These are phyloP conservation scores for Spodoptera litura DNA, from an alignment of 1,140 invertebrate species.

Conservation along the genomic window DNA sequence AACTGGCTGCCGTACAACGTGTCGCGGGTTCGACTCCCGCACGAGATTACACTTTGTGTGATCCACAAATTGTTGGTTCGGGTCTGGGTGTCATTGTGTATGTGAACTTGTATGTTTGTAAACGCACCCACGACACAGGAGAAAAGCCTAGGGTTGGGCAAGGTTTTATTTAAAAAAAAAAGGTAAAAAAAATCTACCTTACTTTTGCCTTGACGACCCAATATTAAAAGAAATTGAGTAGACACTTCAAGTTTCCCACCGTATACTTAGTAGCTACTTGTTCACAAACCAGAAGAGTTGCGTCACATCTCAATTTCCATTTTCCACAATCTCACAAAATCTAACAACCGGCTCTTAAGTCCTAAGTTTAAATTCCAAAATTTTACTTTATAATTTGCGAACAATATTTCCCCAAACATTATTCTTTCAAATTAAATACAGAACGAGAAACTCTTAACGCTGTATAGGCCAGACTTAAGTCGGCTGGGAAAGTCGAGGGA, in stretches of 20 bases:
- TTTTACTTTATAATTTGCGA: conserved; percentile 11
- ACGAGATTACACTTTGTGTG: too few relatives aligned
- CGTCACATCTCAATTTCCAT: background rate
- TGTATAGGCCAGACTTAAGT: conserved; percentile 29
- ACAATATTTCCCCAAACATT: conserved; percentile 25
- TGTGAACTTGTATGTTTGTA: too few relatives aligned
- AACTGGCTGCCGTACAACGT: too few relatives aligned
- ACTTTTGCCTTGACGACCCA: background rate
- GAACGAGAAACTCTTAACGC: conserved; percentile 24
- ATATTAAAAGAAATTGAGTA: background rate
- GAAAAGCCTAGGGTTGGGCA: too few relatives aligned
- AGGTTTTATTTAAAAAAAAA: too few relatives aligned
- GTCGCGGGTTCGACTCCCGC: too few relatives aligned
- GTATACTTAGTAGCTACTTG: too few relatives aligned
- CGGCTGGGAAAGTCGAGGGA: background rate
- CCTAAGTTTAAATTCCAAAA: conserved; percentile 6
- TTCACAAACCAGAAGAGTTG: background rate
- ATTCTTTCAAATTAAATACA: conserved; percentile 37
- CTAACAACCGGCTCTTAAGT: background rate
- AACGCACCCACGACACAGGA: too few relatives aligned
- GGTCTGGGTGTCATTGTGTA: too few relatives aligned
- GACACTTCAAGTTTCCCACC: too few relatives aligned
- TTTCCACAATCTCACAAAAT: background rate
- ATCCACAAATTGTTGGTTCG: too few relatives aligned
- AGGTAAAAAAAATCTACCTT: too few relatives aligned